phyloP scores from a whole-genome alignment of 2,888 invertebrate genomes.

The Linyphia triangularis region DNA sequence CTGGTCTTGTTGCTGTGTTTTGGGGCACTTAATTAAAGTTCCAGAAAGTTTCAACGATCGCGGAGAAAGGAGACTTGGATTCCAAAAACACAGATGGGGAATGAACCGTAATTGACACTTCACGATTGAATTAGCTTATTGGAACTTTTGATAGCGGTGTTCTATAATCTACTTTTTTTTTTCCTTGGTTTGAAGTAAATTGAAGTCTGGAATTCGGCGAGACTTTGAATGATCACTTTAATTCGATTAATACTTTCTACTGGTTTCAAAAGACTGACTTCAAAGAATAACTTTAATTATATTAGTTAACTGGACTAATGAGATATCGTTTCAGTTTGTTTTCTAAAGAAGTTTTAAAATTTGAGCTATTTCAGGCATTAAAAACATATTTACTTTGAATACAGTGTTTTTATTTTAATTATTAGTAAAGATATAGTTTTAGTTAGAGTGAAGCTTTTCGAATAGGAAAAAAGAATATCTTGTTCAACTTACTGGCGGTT shows the following conservation, averaged over 20 bases:
- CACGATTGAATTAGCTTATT: neutral
- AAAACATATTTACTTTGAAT: too few relatives aligned
- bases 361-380: too few relatives aligned
- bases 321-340: too few relatives aligned
- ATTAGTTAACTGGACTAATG: too few relatives aligned
- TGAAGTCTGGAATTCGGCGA: too few relatives aligned
- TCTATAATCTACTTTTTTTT: conserved; percentile 14
- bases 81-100: conserved; percentile 40
- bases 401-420: too few relatives aligned
- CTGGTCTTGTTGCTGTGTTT: conserved; percentile 25
- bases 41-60: conserved; percentile 20
- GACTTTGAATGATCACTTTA: conserved; percentile 32
- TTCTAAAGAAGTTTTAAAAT: too few relatives aligned
- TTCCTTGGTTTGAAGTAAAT: conserved; percentile 18
- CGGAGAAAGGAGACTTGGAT: neutral
- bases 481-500: too few relatives aligned
- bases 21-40: conserved; percentile 45
- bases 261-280: conserved; percentile 4
- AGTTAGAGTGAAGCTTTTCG: too few relatives aligned
- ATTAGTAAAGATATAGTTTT: too few relatives aligned
- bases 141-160: conserved; percentile 18
- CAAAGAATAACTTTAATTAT: too few relatives aligned
- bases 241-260: conserved; percentile 13
- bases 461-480: too few relatives aligned
- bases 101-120: conserved; percentile 47